These are phyloP conservation scores for Tragulus kanchil DNA, from an alignment of 2,113 vertebrate genomes.

Conservation along the genomic window DNA sequence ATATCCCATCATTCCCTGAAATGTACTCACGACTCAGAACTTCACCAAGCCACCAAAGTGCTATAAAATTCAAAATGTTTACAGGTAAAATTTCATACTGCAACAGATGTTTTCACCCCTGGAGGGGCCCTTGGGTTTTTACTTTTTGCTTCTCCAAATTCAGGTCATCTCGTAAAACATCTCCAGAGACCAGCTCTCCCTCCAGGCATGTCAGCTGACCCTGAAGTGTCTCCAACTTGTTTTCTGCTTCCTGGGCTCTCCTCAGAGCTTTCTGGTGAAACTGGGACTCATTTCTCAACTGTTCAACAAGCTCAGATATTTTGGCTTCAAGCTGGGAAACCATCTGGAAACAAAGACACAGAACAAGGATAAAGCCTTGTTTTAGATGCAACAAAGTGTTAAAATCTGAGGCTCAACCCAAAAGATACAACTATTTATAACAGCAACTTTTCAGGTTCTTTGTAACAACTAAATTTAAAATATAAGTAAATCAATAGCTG, in stretches of 20 bases:
- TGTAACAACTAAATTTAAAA: conserved; percentile 36
- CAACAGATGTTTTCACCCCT: conserved; percentile 35
- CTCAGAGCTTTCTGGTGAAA: conserved; percentile 87
- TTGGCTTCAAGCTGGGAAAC: conserved; percentile 89
- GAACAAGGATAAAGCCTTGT: conserved; percentile 43
- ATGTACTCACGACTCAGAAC: not conserved
- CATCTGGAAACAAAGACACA: conserved; percentile 84
- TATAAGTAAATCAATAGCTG: not conserved
- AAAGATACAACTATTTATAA: conserved; percentile 16
- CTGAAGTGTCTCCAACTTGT: conserved; percentile 87
- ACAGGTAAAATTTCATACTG: not conserved
- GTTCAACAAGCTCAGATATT: conserved; percentile 85
- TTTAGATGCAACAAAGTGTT: conserved; percentile 60
- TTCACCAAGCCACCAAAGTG: not conserved
- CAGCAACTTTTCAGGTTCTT: conserved; percentile 41
- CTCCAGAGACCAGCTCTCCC: conserved; percentile 89
- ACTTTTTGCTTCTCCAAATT: conserved; percentile 92
- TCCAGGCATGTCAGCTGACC: conserved; percentile 88
- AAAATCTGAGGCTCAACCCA: conserved; percentile 30
- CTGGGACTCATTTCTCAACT: conserved; percentile 87
- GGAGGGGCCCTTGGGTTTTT: conserved; percentile 63
- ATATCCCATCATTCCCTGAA: not conserved
- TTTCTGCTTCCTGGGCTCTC: conserved; percentile 90
- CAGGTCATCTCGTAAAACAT: conserved; percentile 88
- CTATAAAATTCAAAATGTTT: not conserved